Evolutionary conservation across 2,888 invertebrate genomes (phyloP).

Genomic region (Lobophora halterata): DNA sequence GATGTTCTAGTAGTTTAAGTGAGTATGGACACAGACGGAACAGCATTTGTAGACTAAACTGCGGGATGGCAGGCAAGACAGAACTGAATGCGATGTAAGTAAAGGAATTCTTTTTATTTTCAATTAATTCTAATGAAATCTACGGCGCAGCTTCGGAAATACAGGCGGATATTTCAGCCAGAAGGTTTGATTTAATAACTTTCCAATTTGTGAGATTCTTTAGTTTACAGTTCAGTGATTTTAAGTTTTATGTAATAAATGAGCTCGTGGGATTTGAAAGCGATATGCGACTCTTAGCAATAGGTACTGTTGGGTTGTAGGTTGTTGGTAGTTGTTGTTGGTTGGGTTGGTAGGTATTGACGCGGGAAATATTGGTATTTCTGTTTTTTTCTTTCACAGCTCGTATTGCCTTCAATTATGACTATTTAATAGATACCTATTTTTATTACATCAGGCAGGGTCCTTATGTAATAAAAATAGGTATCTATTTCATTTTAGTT

Average conservation of each 20-base stretch:
- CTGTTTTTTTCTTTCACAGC: too few species aligned
- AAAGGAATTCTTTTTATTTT: slow-evolving; percentile 67
- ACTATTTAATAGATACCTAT: too few species aligned
- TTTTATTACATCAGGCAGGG: too few species aligned
- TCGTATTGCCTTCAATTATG: too few species aligned
- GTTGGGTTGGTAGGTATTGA: too few species aligned
- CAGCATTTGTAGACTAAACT: slow-evolving; percentile 66
- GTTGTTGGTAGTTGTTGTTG: too few species aligned
- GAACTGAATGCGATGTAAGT: slow-evolving; percentile 60
- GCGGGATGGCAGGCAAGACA: slow-evolving; percentile 57
- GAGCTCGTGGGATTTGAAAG: too few species aligned
- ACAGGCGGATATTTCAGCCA: slow-evolving; percentile 34
- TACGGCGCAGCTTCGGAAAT: slow-evolving; percentile 36
- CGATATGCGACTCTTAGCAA: too few species aligned
- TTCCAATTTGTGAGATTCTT: slow-evolving; percentile 13
- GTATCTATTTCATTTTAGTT: too few species aligned
- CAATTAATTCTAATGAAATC: slow-evolving; percentile 68
- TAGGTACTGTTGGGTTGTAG: background rate
- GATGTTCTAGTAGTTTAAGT: slow-evolving; percentile 19
- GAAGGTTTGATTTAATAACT: slow-evolving; percentile 28
- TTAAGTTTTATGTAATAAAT: slow-evolving; percentile 2
- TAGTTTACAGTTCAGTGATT: slow-evolving; percentile 7
- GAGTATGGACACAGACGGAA: slow-evolving; percentile 30
- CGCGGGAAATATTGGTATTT: too few species aligned
- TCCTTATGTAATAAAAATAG: too few species aligned